Percentiles rank a stretch among this genome's conserved stretches.
phyloP scores from a whole-genome alignment of 2,888 invertebrate genomes.

The Caenorhabditis imperialis region DNA sequence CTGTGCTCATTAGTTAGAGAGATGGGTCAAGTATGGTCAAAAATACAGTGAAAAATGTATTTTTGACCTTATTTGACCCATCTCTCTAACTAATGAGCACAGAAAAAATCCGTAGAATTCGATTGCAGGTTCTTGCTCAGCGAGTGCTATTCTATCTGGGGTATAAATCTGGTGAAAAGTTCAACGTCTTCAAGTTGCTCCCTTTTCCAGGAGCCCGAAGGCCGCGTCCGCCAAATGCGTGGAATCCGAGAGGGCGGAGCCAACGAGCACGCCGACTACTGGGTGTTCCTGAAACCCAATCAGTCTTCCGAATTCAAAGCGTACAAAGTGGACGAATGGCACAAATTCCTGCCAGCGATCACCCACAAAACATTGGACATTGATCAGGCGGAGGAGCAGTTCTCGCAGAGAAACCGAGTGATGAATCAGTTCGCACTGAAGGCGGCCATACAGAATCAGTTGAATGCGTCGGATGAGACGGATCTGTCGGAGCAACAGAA shows the following conservation, averaged over 20 bases:
- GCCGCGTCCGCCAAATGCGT: constrained; percentile 82
- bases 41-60: too few species aligned
- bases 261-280: constrained; percentile 95
- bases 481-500: constrained; percentile 54
- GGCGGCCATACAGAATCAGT: constrained; percentile 79
- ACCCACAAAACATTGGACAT: constrained; percentile 93
- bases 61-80: too few species aligned
- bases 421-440: constrained; percentile 90
- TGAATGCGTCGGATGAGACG: constrained; percentile 78
- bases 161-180: too few species aligned
- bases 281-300: constrained; percentile 93
- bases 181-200: too few species aligned
- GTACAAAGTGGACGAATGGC: constrained; percentile 88
- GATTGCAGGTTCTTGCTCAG: too few species aligned
- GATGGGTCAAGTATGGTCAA: too few species aligned
- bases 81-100: too few species aligned
- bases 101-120: too few species aligned
- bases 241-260: constrained; percentile 94
- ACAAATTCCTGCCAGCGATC: constrained; percentile 91
- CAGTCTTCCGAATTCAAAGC: constrained; percentile 69
- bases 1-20: too few species aligned
- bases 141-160: too few species aligned
- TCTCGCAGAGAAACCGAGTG: constrained; percentile 92
- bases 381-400: constrained; percentile 98
- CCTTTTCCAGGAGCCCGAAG: constrained; percentile 82